These are phyloP conservation scores for Copsychus sechellarum DNA, from an alignment of 2,113 vertebrate species.

Conservation along the genomic window DNA sequence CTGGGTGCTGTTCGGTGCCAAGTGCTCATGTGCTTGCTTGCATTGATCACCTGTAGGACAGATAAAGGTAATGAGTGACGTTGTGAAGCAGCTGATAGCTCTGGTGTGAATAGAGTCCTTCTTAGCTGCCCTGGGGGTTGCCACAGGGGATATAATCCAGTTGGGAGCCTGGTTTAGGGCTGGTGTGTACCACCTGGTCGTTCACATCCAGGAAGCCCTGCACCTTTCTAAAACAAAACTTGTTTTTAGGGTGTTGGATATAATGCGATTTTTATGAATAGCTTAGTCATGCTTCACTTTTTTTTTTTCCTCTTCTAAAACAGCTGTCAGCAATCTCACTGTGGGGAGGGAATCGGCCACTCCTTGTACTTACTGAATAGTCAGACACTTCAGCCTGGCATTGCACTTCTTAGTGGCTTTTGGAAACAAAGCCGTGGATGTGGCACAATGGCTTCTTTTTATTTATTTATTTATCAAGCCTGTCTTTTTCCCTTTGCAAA, in stretches of 20 bases:
- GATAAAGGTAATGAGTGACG: slow-evolving; percentile 12
- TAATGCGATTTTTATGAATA: background rate
- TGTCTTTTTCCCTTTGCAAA: background rate
- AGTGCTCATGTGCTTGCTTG: background rate
- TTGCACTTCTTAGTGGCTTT: background rate
- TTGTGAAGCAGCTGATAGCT: background rate
- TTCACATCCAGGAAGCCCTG: background rate
- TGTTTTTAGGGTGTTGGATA: background rate
- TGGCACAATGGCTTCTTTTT: background rate
- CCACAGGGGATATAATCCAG: background rate
- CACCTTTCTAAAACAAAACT: background rate
- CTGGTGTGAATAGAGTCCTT: background rate
- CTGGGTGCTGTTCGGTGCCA: background rate
- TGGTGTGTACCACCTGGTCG: background rate
- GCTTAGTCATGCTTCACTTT: slow-evolving; percentile 2
- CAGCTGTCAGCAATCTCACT: slow-evolving; percentile 4
- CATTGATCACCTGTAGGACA: slow-evolving; percentile 12
- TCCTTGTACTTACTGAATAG: background rate
- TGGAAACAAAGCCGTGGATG: background rate
- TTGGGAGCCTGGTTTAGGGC: background rate
- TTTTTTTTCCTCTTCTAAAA: background rate
- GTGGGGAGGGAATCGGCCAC: background rate
- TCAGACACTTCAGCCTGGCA: slow-evolving; percentile 2
- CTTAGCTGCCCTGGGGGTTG: background rate
- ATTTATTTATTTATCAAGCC: background rate